These are phyloP conservation scores for Brassicogethes aeneus DNA, from an alignment of 2,888 invertebrate genomes.

Conservation along the genomic window DNA sequence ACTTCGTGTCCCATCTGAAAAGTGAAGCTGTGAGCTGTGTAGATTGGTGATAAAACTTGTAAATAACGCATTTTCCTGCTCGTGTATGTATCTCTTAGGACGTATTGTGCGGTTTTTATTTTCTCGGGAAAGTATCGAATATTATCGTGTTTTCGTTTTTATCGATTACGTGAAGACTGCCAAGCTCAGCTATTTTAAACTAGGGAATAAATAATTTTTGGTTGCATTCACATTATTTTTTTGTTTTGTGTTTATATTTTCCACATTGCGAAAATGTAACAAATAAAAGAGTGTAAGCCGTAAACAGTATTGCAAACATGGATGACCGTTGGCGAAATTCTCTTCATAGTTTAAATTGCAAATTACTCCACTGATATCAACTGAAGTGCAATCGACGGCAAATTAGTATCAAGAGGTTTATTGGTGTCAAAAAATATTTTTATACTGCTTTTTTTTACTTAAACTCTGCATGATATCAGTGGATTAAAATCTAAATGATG, in stretches of 20 bases:
- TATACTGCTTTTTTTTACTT: too few relatives aligned
- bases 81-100: slow-evolving; percentile 16
- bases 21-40: slow-evolving; percentile 32
- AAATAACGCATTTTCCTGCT: slow-evolving; percentile 23
- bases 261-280: slow-evolving; percentile 8
- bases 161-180: slow-evolving; percentile 2
- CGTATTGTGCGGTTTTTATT: slow-evolving; percentile 7
- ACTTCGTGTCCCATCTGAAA: slow-evolving; percentile 17
- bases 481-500: too few relatives aligned
- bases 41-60: slow-evolving; percentile 29
- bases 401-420: too few relatives aligned
- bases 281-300: slow-evolving; percentile 12
- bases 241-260: slow-evolving; percentile 4
- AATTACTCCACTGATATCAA: too few relatives aligned
- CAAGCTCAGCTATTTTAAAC: background rate
- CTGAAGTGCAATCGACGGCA: too few relatives aligned
- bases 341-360: too few relatives aligned
- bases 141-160: too few relatives aligned
- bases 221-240: slow-evolving; percentile 2
- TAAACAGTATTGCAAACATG: slow-evolving; percentile 18
- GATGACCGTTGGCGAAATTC: slow-evolving; percentile 15
- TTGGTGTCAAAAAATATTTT: too few relatives aligned
- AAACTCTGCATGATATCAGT: too few relatives aligned
- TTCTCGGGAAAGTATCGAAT: background rate
- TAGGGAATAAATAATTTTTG: slow-evolving; percentile 10